Conservation (phyloP, 30 jellyfish, hydroid and myxozoan species). For the Chironex yamaguchii region DNA sequence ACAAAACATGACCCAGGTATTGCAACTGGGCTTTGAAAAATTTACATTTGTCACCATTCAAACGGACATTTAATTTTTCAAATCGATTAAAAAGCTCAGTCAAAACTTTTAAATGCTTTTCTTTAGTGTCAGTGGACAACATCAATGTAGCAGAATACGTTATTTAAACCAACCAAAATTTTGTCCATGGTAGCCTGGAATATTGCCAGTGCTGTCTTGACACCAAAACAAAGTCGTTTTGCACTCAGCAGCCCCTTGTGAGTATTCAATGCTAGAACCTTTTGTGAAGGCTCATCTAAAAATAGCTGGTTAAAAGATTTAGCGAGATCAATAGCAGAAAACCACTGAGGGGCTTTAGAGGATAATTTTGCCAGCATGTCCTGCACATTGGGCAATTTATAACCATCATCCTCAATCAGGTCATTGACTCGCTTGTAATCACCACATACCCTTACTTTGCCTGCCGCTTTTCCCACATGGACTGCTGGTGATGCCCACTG, state of each 20-base stretch:
- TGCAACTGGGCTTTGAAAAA: constrained; percentile 21
- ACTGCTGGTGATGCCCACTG: too few species aligned
- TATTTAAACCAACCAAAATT: too few species aligned
- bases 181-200: constrained; percentile 57
- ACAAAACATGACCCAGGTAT: constrained; percentile 14
- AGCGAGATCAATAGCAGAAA: constrained; percentile 31
- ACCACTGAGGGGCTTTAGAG: constrained; percentile 46
- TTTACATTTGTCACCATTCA: constrained; percentile 40
- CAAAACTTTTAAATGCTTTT: constrained; percentile 11
- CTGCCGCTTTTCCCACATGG: too few species aligned
- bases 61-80: not conserved
- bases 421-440: constrained; percentile 59
- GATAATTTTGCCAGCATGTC: constrained; percentile 25
- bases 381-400: constrained; percentile 53
- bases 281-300: constrained; percentile 60
- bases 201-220: constrained; percentile 65
- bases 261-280: constrained; percentile 43
- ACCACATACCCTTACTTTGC: constrained; percentile 50
- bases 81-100: not conserved
- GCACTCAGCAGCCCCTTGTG: constrained; percentile 63
- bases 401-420: constrained; percentile 29
- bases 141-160: too few species aligned
- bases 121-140: constrained; percentile 20
- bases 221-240: constrained; percentile 63
- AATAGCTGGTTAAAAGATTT: constrained; percentile 64